Evolutionary conservation across 1,140 invertebrate genomes (phyloP), one percentile per base, ranked within the genome.

Genomic region (Plectrocnemia conspersa): DNA sequence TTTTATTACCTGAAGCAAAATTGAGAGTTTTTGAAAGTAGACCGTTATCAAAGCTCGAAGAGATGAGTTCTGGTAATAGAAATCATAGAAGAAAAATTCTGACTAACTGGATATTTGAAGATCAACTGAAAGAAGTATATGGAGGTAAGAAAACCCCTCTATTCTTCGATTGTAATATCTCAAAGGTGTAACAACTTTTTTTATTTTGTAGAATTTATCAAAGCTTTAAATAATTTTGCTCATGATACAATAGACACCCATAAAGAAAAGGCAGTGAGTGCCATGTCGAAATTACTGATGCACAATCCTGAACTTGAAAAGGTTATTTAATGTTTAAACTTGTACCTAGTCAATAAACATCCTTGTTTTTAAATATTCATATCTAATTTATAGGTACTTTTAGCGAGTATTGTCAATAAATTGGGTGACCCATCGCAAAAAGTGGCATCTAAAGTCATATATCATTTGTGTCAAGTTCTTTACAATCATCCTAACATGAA

Each of bases 401-500:
- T 99, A 2, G 77, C 79, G 0, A 79, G 85, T 64, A 70, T 98
- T 19, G 85, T 97, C 0, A 98, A 98, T 66, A 98, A 98, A 76
- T 76, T 99, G 11, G 96, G 96, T 32, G 95, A 99, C 75, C 93
- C 95, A 1, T 79, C 81, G 1, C 80, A 86, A 54, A 89, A 91
- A 70, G 82, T 97, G 1, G 90, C 89, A 0, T 88, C 93, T 0
- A 91, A 92, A 72, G 83, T 87, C 0, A 80, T 91, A 27, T 89
- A 91, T 71, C 85, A 91, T 62, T 73, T 99, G n/a, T 85, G 82
- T 33, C 86, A 89, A 64, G 68, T 97, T 1, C 72, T 97, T n/a
- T 77, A 82, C 38, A 79, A 86, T 57, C 93, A 97, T 78, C 85
- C 91, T 0, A 89, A 91, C 52, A 98, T 97, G 91, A 97, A 96